These are phyloP conservation scores for Hippocampus abdominalis DNA, from an alignment of 2,113 vertebrate species.

Conservation along the genomic window DNA sequence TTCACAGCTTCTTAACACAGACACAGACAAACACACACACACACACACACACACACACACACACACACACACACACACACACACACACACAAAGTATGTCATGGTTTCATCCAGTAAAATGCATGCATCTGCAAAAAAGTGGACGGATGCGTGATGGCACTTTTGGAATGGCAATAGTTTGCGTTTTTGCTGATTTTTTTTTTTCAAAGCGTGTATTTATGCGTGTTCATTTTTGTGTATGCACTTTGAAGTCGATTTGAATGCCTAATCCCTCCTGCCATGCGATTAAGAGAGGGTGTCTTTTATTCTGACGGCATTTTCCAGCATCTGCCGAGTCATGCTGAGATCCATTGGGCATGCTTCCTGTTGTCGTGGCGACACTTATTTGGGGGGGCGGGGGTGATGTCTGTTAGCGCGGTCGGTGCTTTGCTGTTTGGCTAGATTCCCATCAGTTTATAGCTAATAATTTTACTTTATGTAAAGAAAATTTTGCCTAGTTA, in stretches of 20 bases:
- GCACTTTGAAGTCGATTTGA: background rate
- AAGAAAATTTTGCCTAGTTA: no score
- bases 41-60: no score
- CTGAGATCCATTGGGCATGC: background rate
- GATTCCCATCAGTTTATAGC: background rate
- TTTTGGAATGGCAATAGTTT: background rate
- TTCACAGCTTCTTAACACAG: background rate
- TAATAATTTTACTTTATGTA: no score
- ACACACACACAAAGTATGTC: no score
- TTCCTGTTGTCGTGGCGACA: background rate
- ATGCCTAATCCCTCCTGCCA: background rate
- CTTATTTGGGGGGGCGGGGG: background rate
- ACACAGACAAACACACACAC: no score
- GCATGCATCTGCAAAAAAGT: background rate
- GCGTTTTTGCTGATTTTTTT: background rate
- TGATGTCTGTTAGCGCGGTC: no score
- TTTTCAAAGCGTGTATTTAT: background rate
- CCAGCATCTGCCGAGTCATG: background rate
- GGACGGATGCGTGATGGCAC: background rate
- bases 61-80: no score
- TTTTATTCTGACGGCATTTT: conserved; percentile 4
- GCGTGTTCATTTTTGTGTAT: background rate
- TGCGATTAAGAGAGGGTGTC: conserved; percentile 1
- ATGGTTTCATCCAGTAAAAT: background rate
- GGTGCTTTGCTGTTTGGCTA: background rate